These are phyloP conservation scores for Sphyrna mokarran DNA, from an alignment of 2,113 vertebrate species.

Conservation along the genomic window DNA sequence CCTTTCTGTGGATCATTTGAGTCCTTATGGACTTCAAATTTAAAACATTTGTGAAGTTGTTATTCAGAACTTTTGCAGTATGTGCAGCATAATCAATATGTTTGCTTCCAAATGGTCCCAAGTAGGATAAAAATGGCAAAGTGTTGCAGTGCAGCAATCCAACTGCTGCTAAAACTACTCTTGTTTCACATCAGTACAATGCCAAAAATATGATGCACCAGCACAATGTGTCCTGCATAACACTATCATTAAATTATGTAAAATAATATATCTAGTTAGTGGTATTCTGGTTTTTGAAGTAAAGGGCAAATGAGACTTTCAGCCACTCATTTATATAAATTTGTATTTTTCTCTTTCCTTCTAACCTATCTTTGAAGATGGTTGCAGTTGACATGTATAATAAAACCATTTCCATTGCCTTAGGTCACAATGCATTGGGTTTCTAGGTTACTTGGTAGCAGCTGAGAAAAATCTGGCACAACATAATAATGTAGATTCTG, in stretches of 20 bases:
- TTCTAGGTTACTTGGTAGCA: constrained; percentile 1
- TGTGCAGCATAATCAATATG: not conserved
- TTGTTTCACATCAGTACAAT: not conserved
- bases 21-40: not conserved
- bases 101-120: not conserved
- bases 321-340: not conserved
- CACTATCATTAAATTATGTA: not conserved
- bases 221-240: not conserved
- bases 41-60: not conserved
- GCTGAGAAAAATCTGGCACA: not conserved
- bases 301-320: not conserved
- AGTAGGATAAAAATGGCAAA: not conserved
- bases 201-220: not conserved
- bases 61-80: not conserved
- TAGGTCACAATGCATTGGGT: not conserved
- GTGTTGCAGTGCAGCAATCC: not conserved
- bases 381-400: not conserved
- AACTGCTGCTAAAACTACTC: not conserved
- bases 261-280: not conserved
- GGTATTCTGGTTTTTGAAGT: not conserved
- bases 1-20: not conserved
- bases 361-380: not conserved
- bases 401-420: constrained; percentile 24
- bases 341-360: constrained; percentile 7
- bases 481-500: not conserved